A percentile compares a stretch with the other conserved stretches of the same genome.
phyloP scores from a whole-genome alignment of 1,140 invertebrate genomes.

The Drosophila repletoides region DNA sequence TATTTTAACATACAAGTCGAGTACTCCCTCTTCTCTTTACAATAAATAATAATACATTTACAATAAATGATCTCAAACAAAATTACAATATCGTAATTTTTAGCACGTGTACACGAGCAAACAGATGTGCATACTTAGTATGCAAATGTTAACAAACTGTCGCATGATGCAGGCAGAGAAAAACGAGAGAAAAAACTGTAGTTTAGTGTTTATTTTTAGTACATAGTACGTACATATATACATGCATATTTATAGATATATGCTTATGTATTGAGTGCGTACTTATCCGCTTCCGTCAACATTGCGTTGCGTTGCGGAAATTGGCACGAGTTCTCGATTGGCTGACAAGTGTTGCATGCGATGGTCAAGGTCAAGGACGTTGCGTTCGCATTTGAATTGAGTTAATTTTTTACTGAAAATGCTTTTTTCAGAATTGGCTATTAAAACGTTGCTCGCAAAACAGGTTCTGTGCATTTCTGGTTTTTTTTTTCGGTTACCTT shows the following conservation, averaged over 20 bases:
- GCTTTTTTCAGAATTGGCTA: background rate
- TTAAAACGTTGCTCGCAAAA: background rate
- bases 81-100: too few relatives aligned
- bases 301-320: constrained; percentile 51
- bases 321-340: constrained; percentile 45
- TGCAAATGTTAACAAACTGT: constrained; percentile 3
- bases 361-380: constrained; percentile 62
- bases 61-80: too few relatives aligned
- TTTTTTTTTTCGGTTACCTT: constrained; percentile 8
- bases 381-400: constrained; percentile 17
- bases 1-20: too few relatives aligned
- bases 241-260: constrained; percentile 6
- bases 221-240: background rate
- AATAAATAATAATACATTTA: too few relatives aligned
- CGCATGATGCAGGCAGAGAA: constrained; percentile 44
- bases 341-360: constrained; percentile 8
- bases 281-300: constrained; percentile 60
- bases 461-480: constrained; percentile 5
- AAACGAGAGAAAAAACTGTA: background rate
- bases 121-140: background rate
- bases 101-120: background rate
- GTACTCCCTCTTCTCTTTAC: too few relatives aligned
- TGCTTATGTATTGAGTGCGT: constrained; percentile 31
- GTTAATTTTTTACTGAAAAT: constrained; percentile 5
- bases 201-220: constrained; percentile 53